Evolutionary conservation across 2,888 invertebrate species (phyloP), one percentile per base, ranked within the genome.

Genomic region (Uloborus plumipes): DNA sequence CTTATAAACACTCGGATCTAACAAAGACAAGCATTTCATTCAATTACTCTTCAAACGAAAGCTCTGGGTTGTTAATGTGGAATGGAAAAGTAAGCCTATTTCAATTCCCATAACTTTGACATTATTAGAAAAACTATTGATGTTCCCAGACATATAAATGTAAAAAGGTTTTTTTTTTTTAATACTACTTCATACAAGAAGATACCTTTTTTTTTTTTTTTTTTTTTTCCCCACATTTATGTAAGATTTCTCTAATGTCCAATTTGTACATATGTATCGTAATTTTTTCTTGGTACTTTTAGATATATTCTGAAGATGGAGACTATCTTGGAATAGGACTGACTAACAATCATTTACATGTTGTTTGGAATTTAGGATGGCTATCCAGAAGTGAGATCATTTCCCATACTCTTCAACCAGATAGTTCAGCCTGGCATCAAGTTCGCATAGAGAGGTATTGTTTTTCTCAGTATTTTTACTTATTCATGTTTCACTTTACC

Each of bases 361-460:
- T 84, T 11, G 84, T 84, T 13, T 84, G 84, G 84, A 84, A 75
- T 62, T 59, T 84, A 53, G 84, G 84, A 2, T 84, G 81, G 81
- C 55, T 75, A n/a, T 81, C 84, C 14, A 64, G 74, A 50, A 82
- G 49, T 74, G 82, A 84, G 71, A 78, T 84, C n/a, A 71, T 82
- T 53, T 78, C 82, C 9, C 47, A 74, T 39, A 47, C 39, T 31
- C 70, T 74, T 49, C 49, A 49, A 39, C 64, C 74, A 9, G 59
- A 22, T 18, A 39, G 47, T 3, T 59, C 59, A 47, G 39, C 20
- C 18, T 84, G 84, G 84, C 81, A 84, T 82, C 64, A 77, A 62
- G 62, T 84, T 18, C 47, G 59, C 2, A 78, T 84, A 65, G 73
- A 84, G 49, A 84, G 84, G 84, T 84, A 61, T 50, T 39, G 16